Evolutionary conservation across 2,797 vertebrate genomes (phyloP).

Genomic region (Clarias fuscus): DNA sequence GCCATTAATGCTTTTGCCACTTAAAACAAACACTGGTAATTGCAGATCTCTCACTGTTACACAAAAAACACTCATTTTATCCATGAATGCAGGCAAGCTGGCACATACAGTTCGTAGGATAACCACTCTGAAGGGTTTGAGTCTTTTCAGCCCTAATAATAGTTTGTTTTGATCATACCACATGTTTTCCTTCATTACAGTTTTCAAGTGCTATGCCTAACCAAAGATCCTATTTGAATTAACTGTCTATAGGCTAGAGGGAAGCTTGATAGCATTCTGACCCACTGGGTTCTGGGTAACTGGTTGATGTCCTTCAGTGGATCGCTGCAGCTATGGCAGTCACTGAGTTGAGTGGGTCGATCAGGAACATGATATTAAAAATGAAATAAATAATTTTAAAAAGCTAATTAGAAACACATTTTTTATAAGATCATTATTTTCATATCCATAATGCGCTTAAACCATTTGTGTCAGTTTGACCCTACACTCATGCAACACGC

Average conservation of each 20-base stretch:
- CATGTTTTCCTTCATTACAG: conserved; percentile 32
- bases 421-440: background rate
- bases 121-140: conserved; percentile 30
- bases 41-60: conserved; percentile 65
- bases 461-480: background rate
- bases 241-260: background rate
- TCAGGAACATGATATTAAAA: background rate
- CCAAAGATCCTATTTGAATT: background rate
- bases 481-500: background rate
- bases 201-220: conserved; percentile 14
- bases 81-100: conserved; percentile 58
- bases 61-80: conserved; percentile 67
- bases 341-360: background rate
- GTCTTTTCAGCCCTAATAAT: conserved; percentile 7
- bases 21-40: conserved; percentile 71
- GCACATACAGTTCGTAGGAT: conserved; percentile 39
- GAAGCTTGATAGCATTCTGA: background rate
- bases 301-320: background rate
- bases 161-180: conserved; percentile 48
- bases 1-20: conserved; percentile 65
- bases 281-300: background rate
- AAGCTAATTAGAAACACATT: background rate
- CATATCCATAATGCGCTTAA: background rate
- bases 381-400: background rate
- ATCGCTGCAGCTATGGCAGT: background rate